Evolutionary conservation across 1,140 invertebrate genomes (phyloP).

Genomic region (Drosophila nebulosa): DNA sequence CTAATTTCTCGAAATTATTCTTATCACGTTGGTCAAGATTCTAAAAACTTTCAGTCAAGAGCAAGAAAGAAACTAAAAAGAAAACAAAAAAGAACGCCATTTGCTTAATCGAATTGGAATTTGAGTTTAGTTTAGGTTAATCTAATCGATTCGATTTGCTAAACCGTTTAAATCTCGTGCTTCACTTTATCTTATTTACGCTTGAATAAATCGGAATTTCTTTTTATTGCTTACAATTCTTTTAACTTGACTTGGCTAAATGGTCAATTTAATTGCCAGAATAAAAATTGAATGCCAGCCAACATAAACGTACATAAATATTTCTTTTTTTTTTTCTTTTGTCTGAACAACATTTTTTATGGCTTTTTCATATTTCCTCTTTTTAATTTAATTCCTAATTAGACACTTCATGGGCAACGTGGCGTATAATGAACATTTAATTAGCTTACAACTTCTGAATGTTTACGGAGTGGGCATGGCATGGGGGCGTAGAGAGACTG

Average conservation of each 20-base stretch:
- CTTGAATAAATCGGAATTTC: background rate
- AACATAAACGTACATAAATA: background rate
- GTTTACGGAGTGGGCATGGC: background rate
- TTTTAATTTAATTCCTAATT: conserved; percentile 46
- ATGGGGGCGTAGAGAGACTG: background rate
- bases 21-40: too few relatives aligned
- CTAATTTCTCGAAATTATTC: too few relatives aligned
- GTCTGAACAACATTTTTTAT: conserved; percentile 4
- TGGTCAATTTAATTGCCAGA: background rate
- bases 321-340: background rate
- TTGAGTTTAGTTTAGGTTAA: background rate
- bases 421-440: conserved; percentile 45
- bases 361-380: conserved; percentile 19
- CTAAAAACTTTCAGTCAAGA: background rate
- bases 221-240: background rate
- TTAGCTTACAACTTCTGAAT: conserved; percentile 40
- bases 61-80: background rate
- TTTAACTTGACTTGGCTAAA: background rate
- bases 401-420: conserved; percentile 20
- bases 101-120: background rate
- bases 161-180: background rate
- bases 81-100: background rate
- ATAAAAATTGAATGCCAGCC: conserved; percentile 27
- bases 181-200: background rate
- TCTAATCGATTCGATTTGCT: background rate